Evolutionary conservation across 2,797 vertebrate species (phyloP).

Genomic region (Sebastes diploproa): DNA sequence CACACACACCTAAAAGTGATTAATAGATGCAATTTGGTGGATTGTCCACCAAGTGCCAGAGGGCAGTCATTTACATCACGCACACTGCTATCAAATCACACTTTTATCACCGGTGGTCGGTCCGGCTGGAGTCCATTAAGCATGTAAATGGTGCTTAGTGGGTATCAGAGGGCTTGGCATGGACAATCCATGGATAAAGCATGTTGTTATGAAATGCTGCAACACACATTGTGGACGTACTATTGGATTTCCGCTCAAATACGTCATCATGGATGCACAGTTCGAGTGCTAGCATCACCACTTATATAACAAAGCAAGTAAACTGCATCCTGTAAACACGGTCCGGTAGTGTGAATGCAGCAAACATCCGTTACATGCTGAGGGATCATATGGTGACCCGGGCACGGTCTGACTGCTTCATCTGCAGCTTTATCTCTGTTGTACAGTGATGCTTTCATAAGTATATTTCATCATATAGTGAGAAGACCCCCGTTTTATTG

Average conservation of each 20-base stretch:
- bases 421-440: background rate
- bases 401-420: background rate
- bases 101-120: conserved; percentile 5
- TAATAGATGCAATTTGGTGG: conserved; percentile 53
- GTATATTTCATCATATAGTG: background rate
- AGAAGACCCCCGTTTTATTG: background rate
- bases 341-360: background rate
- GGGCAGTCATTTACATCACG: conserved; percentile 32
- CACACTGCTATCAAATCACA: background rate
- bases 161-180: conserved; percentile 9
- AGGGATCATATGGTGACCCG: background rate
- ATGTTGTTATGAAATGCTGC: conserved; percentile 1
- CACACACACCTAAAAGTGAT: conserved; percentile 41
- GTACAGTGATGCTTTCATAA: background rate
- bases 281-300: background rate
- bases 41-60: conserved; percentile 13
- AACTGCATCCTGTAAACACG: background rate
- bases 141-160: background rate
- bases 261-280: background rate
- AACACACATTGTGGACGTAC: background rate
- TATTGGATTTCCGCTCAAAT: background rate
- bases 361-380: background rate
- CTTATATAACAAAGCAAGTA: conserved; percentile 16
- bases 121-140: conserved; percentile 25
- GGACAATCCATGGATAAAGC: background rate